Evolutionary conservation across 2,113 vertebrate genomes (phyloP), one percentile per base, ranked within the genome.

Genomic region (Bufo gargarizans): DNA sequence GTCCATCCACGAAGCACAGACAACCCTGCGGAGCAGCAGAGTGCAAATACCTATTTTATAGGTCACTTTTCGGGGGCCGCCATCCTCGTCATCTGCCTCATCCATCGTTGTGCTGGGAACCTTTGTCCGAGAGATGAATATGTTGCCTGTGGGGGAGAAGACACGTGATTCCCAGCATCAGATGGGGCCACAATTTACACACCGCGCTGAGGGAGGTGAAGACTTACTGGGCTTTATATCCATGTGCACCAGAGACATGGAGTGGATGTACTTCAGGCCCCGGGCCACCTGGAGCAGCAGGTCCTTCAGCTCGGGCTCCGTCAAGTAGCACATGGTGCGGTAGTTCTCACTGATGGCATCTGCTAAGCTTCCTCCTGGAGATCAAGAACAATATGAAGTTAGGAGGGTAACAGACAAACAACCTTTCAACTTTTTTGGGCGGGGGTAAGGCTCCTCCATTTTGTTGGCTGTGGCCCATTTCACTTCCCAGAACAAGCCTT

Each of bases 191-290:
- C 14, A n/a, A 20, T 3, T 3, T 1, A 17, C 16, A 55, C 49
- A 78, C 47, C 14, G 4, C 59, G 59, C n/a, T 9, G 9, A 4
- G 5, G 72, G 0, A 10, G 69, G 2, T 1, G 56, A 3, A 1
- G 16, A 47, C 98, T 96, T 93, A 99, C 98, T 99, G 69, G 98
- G 98, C 90, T 99, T 99, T 93, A 99, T 99, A 93, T 99, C 98
- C 98, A 99, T 99, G 93, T 99, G 98, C 90, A 99, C 98, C 91
- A 99, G 95, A 45, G 96, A 97, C 89, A 97, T 98, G 1, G 97
- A 98, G 93, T 99, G 98, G 92, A 99, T 97, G 90, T 99, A 98
- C 89, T 96, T 98, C 78, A 99, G 96, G 22, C 98, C 98, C 9
- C 96, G 95, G 43, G 96, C 95, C 90, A 99, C 97, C 89, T 99